Conservation (phyloP, 1,140 invertebrate genomes). For the Pararge aegeria region DNA sequence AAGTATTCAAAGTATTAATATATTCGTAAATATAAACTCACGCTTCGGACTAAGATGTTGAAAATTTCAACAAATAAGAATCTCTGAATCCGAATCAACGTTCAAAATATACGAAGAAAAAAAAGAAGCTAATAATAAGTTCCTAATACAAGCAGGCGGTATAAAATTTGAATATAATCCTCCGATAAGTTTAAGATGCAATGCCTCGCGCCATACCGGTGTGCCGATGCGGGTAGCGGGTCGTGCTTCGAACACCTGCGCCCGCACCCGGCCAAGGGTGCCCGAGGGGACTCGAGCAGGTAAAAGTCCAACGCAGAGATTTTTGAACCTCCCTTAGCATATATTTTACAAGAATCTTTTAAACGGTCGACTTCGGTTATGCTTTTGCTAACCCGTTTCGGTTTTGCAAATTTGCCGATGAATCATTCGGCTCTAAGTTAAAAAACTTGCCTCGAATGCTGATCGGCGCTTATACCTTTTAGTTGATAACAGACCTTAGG, state of each 20-base stretch:
- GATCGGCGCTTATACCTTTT: too few relatives aligned
- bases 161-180: constrained; percentile 15
- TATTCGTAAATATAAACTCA: too few relatives aligned
- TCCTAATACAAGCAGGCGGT: background rate
- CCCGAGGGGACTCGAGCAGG: constrained; percentile 49
- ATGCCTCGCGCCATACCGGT: constrained; percentile 25
- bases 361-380: constrained; percentile 23
- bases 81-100: too few relatives aligned
- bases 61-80: too few relatives aligned
- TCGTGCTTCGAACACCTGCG: constrained; percentile 61
- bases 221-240: constrained; percentile 26
- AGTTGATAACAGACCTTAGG: too few relatives aligned
- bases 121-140: background rate
- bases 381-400: constrained; percentile 16
- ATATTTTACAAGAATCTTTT: constrained; percentile 23
- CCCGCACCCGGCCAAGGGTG: constrained; percentile 61
- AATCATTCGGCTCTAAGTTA: background rate
- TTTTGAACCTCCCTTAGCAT: constrained; percentile 12
- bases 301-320: constrained; percentile 49
- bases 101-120: background rate
- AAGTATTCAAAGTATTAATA: too few relatives aligned
- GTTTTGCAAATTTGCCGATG: background rate
- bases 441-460: too few relatives aligned
- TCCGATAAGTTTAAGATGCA: constrained; percentile 19
- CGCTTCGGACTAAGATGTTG: too few relatives aligned